Conservation (phyloP, 2,888 invertebrate genomes). For the Spialia ferax region DNA sequence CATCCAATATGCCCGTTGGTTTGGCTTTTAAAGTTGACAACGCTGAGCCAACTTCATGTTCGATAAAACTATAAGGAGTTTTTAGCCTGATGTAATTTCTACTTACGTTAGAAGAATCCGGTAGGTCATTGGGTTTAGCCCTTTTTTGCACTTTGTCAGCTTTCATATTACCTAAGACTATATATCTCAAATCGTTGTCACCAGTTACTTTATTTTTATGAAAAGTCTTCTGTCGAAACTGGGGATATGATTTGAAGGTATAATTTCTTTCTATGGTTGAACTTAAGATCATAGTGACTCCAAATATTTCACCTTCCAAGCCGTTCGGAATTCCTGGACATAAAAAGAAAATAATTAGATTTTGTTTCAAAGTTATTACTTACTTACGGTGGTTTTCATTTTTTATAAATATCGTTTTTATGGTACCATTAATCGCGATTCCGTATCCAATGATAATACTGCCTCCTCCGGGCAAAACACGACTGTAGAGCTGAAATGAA, state of each 20-base stretch:
- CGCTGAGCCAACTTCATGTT: constrained; percentile 58
- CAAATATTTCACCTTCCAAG: constrained; percentile 89
- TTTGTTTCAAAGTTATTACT: no score
- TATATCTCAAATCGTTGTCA: constrained; percentile 59
- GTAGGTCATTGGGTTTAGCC: constrained; percentile 2
- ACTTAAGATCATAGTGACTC: constrained; percentile 88
- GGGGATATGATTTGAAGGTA: constrained; percentile 60
- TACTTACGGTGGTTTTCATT: no score
- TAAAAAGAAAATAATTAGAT: constrained; percentile 36
- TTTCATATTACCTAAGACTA: constrained; percentile 66
- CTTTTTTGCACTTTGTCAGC: constrained; percentile 49
- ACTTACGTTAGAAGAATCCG: constrained; percentile 47
- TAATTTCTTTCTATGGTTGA: constrained; percentile 84
- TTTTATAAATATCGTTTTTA: no score
- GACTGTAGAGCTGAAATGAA: constrained; percentile 84
- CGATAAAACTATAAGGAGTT: constrained; percentile 57
- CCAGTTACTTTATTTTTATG: constrained; percentile 62
- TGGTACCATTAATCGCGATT: constrained; percentile 87
- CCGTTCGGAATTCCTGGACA: constrained; percentile 86
- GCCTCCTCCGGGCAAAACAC: constrained; percentile 86
- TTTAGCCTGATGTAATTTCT: constrained; percentile 56
- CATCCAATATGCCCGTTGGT: constrained; percentile 45
- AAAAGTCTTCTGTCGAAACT: constrained; percentile 63
- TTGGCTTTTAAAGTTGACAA: constrained; percentile 45
- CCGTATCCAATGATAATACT: constrained; percentile 91